Evolutionary conservation across 2,888 invertebrate species (phyloP), one percentile per base, ranked within the genome.

Genomic region (Dioctria rufipes): DNA sequence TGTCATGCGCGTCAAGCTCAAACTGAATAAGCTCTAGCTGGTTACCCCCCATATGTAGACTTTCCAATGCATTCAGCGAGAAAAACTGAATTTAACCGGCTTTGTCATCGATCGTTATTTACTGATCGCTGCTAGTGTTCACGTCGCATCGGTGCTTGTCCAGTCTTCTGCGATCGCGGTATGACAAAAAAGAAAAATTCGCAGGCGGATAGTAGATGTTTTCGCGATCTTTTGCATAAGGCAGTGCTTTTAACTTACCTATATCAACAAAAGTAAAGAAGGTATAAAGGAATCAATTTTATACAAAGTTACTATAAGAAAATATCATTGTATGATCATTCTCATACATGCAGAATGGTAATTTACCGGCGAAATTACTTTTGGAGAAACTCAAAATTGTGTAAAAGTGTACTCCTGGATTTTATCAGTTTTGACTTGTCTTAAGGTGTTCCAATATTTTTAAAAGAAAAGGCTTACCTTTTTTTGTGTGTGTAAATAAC

Each of bases 1-100:
- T 63, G 40, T 49, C 63, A 63, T 49, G 77, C 77, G 77, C 77
- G 77, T 63, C 46, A 37, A 58, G 61, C 61, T 77, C 77, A 77
- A 77, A 77, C 77, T 77, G 63, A 77, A 63, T 49, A 49, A 63
- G 43, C 63, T 77, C 63, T 43, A 25, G 60, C 63, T 39, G 40
- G 39, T 37, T 39, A 54, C 39, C 54, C 25, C 51, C 51, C 51
- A 71, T 71, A 39, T 71, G 71, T 71, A 71, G 51, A 71, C 71
- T 71, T 71, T 71, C 71, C 40, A 51, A 71, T 71, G 71, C 71
- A 71, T n/a, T 71, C 43, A 39, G 42, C 51, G 71, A 71, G 71
- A 54, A 71, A 71, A 71, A 5, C 71, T 9, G 51, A 71, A 40
- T 39, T 42, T 42, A 54, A 54, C 40, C 71, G 54, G 71, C 71